Evolutionary conservation across 2,888 invertebrate species (phyloP).

Genomic region (Dicyrtoma fusca): DNA sequence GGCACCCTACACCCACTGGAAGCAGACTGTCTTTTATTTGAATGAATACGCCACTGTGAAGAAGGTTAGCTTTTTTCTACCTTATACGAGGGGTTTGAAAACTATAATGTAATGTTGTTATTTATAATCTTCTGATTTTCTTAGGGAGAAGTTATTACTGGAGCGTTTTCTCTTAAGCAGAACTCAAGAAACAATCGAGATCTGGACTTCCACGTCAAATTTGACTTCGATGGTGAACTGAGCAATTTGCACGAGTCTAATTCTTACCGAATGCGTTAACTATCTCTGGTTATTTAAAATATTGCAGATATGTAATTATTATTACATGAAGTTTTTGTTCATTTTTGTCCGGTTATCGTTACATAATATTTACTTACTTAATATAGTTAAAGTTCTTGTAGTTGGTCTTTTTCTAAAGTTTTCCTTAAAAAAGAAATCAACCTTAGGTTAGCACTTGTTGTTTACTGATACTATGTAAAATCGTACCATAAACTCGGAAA

Average conservation of each 20-base stretch:
- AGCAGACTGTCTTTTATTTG: constrained; percentile 97
- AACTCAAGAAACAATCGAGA: constrained; percentile 97
- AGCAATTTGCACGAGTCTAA: constrained; percentile 83
- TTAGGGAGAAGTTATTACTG: constrained; percentile 79
- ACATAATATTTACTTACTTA: background rate
- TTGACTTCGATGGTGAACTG: constrained; percentile 89
- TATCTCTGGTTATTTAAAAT: background rate
- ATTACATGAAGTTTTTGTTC: background rate
- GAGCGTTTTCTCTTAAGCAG: constrained; percentile 90
- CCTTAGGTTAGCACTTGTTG: no score
- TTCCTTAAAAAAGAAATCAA: no score
- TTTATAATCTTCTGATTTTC: constrained; percentile 14
- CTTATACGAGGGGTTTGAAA: no score
- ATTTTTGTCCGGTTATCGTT: background rate
- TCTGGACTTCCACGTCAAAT: constrained; percentile 90
- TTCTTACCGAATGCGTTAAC: constrained; percentile 87
- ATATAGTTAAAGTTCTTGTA: no score
- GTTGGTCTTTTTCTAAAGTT: no score
- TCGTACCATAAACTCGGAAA: no score
- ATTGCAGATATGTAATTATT: background rate
- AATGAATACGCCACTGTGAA: constrained; percentile 97
- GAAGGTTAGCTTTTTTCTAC: constrained; percentile 62
- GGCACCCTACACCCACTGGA: constrained; percentile 99
- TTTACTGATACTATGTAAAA: no score
- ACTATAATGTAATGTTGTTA: constrained; percentile 19